These are phyloP conservation scores for Australoheros facetus DNA, from an alignment of 2,797 vertebrate genomes.

Conservation along the genomic window DNA sequence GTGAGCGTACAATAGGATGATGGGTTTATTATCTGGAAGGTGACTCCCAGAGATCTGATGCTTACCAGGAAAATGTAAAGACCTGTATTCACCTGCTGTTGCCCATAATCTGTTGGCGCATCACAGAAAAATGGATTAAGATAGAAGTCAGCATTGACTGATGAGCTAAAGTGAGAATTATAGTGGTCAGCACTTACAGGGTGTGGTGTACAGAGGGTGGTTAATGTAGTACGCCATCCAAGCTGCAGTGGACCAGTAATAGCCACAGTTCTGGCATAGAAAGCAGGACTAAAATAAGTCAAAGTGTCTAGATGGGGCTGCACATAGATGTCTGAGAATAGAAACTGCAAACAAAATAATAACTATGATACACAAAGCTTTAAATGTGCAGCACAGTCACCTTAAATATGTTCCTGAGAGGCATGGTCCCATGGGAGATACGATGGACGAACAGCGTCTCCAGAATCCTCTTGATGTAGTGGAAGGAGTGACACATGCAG, in stretches of 20 bases:
- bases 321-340: not conserved
- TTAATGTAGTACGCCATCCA: constrained; percentile 99
- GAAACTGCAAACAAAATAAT: not conserved
- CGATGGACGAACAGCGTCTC: constrained; percentile 92
- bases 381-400: constrained; percentile 57
- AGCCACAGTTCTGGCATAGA: constrained; percentile 90
- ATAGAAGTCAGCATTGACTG: not conserved
- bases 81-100: constrained; percentile 88
- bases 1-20: not conserved
- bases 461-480: constrained; percentile 91
- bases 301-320: constrained; percentile 18
- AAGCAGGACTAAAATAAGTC: constrained; percentile 47
- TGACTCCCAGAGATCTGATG: not conserved
- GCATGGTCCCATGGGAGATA: constrained; percentile 94
- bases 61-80: constrained; percentile 90
- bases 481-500: constrained; percentile 91
- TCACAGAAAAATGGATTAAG: constrained; percentile 33
- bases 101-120: constrained; percentile 82
- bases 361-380: constrained; percentile 5
- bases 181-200: constrained; percentile 83
- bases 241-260: constrained; percentile 93
- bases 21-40: not conserved
- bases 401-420: constrained; percentile 92
- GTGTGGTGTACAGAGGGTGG: constrained; percentile 93
- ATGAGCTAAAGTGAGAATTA: constrained; percentile 22